Evolutionary conservation across 2,113 vertebrate genomes (phyloP), one percentile per base, ranked within the genome.

Genomic region (Nothocercus julius): DNA sequence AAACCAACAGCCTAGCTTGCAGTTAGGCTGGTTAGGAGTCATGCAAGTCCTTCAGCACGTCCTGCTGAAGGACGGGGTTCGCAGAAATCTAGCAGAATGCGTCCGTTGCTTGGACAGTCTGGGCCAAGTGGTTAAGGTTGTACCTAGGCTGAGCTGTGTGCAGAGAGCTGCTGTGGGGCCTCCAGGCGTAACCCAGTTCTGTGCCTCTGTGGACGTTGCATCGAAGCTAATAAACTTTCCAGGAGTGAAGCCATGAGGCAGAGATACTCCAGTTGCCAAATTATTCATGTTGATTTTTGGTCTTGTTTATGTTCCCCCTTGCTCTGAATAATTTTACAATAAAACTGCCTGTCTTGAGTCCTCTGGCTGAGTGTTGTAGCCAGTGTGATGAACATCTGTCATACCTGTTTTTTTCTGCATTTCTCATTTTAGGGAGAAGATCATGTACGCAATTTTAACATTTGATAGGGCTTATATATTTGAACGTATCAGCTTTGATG

Each of bases 21-120:
- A 20, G 56, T 51, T 40, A 44, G 69, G 21, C 21, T 17, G 27
- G 53, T 16, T 16, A 56, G 54, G 16, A 18, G 54, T 56, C 28
- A 18, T 18, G 54, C 30, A 56, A 18, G 54, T 80, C 34, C 54
- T 58, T 49, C 21, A 24, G 49, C 49, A 22, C 22, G 49, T 10
- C 34, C 54, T 90, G 42, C 69, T 47, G 10, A n/a, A 25, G n/a
- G 30, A 30, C 27, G 0, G 0, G 11, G 14, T 27, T 73, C n/a
- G 54, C 64, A 54, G 58, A 62, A 49, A 12, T 25, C 38, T 70
- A n/a, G 69, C 11, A 51, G 38, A 45, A 68, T 28, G 27, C 16
- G 21, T 63, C 28, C 6, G 34, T 53, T 66, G 18, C 47, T 69
- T 64, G 20, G 28, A 20, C 27, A 45, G 30, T 30, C 40, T 58